phyloP scores from a whole-genome alignment of 2,113 vertebrate species.

The Girardinichthys multiradiatus region DNA sequence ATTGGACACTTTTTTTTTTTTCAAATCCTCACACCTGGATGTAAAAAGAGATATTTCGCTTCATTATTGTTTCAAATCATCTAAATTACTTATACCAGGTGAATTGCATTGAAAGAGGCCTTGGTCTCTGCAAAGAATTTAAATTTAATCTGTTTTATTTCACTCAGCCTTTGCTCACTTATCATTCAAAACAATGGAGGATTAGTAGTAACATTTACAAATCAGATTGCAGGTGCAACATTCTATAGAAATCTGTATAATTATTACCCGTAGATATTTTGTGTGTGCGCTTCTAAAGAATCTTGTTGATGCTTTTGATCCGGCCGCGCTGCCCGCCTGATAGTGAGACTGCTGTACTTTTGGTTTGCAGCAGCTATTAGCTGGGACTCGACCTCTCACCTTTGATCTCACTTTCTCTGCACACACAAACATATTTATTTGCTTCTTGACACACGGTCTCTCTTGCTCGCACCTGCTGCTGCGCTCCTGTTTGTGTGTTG shows the following conservation, averaged over 20 bases:
- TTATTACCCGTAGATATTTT: background rate
- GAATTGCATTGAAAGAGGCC: background rate
- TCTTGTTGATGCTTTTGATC: background rate
- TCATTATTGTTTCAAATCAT: background rate
- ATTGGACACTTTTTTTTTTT: no score
- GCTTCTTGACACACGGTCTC: conserved; percentile 15
- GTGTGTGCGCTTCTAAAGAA: background rate
- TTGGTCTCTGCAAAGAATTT: background rate
- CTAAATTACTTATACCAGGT: background rate
- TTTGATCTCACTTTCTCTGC: conserved; percentile 23
- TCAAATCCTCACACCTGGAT: background rate
- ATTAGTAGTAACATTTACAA: background rate
- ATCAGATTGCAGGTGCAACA: background rate
- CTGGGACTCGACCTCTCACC: conserved; percentile 60
- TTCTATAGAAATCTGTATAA: background rate
- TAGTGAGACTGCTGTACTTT: background rate
- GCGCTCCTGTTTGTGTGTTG: background rate
- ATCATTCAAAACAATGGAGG: background rate
- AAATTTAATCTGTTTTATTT: background rate
- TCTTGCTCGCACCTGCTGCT: conserved; percentile 6
- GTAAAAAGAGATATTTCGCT: no score
- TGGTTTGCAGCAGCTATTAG: conserved; percentile 53
- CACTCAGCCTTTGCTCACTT: background rate
- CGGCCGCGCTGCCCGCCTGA: background rate
- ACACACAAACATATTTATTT: conserved; percentile 23